A percentile compares a stretch with the other conserved stretches of the same genome.
Conservation (phyloP, 2,888 invertebrate species). For the Elmis aenea region DNA sequence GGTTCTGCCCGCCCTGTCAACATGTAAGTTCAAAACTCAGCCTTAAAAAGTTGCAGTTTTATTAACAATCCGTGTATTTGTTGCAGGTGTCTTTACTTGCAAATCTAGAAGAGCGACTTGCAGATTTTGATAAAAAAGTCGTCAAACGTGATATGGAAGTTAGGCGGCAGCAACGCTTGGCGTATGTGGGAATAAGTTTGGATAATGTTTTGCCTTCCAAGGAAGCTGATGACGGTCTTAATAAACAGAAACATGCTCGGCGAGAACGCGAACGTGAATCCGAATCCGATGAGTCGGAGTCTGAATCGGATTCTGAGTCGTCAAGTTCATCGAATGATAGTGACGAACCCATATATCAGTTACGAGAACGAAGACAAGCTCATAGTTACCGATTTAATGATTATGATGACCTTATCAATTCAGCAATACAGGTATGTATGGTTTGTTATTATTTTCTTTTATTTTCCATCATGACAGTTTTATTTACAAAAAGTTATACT, state of each 20-base stretch:
- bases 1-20: slow-evolving; percentile 97
- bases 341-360: slow-evolving; percentile 76
- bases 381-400: slow-evolving; percentile 85
- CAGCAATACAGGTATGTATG: slow-evolving; percentile 68
- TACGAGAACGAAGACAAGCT: slow-evolving; percentile 73
- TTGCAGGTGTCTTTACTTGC: slow-evolving; percentile 60
- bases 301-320: slow-evolving; percentile 30
- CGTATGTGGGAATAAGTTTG: slow-evolving; percentile 69
- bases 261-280: slow-evolving; percentile 31
- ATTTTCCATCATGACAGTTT: no score
- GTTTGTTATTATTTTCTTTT: no score
- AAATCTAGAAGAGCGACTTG: slow-evolving; percentile 68
- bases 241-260: slow-evolving; percentile 31
- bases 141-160: slow-evolving; percentile 63
- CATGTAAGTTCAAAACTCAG: slow-evolving; percentile 85
- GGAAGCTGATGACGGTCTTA: slow-evolving; percentile 28
- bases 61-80: no score
- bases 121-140: slow-evolving; percentile 70
- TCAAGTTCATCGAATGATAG: slow-evolving; percentile 45
- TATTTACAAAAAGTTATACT: no score
- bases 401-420: slow-evolving; percentile 92
- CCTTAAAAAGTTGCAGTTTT: not conserved
- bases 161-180: slow-evolving; percentile 62
- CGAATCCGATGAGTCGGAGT: slow-evolving; percentile 25
- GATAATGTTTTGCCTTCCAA: slow-evolving; percentile 60